phyloP scores from a whole-genome alignment of 2,888 invertebrate genomes.

The Chymomyza fuscimana region DNA sequence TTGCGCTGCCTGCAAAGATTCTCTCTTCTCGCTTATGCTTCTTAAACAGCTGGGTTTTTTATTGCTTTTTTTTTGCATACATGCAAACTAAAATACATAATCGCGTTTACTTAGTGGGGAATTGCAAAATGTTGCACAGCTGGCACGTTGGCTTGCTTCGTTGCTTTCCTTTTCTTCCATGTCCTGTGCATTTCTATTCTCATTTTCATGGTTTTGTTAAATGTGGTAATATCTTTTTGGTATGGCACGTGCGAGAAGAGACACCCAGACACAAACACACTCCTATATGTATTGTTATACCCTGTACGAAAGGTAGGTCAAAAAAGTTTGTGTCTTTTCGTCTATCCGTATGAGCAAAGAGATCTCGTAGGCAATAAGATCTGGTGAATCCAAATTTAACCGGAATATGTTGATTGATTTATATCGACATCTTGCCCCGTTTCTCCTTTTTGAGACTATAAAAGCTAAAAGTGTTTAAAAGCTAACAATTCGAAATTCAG shows the following conservation, averaged over 20 bases:
- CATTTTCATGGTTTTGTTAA: conserved; percentile 50
- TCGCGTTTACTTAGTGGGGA: not conserved
- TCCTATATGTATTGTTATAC: too few species aligned
- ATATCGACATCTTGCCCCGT: too few species aligned
- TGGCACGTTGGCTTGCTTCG: conserved; percentile 19
- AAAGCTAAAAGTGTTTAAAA: too few species aligned
- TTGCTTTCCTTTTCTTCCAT: conserved; percentile 28
- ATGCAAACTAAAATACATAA: conserved; percentile 19
- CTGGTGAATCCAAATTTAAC: too few species aligned
- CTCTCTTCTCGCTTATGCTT: conserved; percentile 22
- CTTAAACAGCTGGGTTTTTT: not conserved
- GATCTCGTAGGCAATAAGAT: too few species aligned
- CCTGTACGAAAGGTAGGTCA: too few species aligned
- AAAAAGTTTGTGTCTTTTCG: too few species aligned
- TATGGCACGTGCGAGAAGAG: conserved; percentile 47
- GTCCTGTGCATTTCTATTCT: conserved; percentile 28
- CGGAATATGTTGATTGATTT: too few species aligned
- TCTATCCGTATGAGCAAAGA: too few species aligned
- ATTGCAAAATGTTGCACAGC: conserved; percentile 12
- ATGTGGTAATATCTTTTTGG: conserved; percentile 52
- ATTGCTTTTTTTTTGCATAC: conserved; percentile 5
- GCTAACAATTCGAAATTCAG: too few species aligned
- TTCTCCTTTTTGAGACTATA: too few species aligned
- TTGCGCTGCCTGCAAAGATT: conserved; percentile 6
- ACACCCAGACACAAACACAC: conserved; percentile 18